A percentile compares a stretch with the other conserved stretches of the same genome.
phyloP scores from a whole-genome alignment of 2,888 invertebrate species.

The Cerastis leucographa region DNA sequence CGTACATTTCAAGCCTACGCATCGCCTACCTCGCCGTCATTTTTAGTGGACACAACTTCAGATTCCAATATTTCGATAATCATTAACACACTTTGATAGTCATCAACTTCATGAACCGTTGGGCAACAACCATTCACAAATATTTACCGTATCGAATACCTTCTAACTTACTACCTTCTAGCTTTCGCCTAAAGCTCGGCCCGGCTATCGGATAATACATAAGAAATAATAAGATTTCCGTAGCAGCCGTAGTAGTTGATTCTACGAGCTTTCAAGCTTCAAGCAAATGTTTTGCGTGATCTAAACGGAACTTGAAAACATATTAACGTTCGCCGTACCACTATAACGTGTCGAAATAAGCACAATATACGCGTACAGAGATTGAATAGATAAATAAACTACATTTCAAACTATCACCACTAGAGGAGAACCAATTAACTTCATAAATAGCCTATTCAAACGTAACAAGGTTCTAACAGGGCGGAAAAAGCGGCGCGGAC shows the following conservation, averaged over 20 bases:
- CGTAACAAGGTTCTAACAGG: constrained; percentile 86
- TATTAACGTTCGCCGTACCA: not conserved
- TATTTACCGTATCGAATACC: constrained; percentile 41
- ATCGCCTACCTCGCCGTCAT: constrained; percentile 73
- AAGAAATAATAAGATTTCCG: constrained; percentile 4
- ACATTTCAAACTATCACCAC: constrained; percentile 75
- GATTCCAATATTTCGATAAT: constrained; percentile 77
- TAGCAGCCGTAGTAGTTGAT: not conserved
- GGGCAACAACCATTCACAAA: constrained; percentile 37
- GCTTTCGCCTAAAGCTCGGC: not conserved
- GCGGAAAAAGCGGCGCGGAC: constrained; percentile 79
- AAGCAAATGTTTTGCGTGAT: not conserved
- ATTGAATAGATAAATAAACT: constrained; percentile 69
- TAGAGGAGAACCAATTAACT: constrained; percentile 80
- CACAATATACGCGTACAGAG: constrained; percentile 27
- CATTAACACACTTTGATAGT: constrained; percentile 76
- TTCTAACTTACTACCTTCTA: constrained; percentile 2
- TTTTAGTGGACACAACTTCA: constrained; percentile 71
- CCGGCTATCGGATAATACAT: not conserved
- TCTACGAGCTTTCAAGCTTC: not conserved
- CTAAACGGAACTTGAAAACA: not conserved
- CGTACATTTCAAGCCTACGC: constrained; percentile 85
- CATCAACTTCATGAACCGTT: constrained; percentile 66
- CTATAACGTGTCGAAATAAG: constrained; percentile 17
- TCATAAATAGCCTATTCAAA: constrained; percentile 84